Percentiles rank a stretch among this genome's conserved stretches.
phyloP scores from a whole-genome alignment of 35 echinoderm and acorn worm genomes.

The Anneissia japonica region DNA sequence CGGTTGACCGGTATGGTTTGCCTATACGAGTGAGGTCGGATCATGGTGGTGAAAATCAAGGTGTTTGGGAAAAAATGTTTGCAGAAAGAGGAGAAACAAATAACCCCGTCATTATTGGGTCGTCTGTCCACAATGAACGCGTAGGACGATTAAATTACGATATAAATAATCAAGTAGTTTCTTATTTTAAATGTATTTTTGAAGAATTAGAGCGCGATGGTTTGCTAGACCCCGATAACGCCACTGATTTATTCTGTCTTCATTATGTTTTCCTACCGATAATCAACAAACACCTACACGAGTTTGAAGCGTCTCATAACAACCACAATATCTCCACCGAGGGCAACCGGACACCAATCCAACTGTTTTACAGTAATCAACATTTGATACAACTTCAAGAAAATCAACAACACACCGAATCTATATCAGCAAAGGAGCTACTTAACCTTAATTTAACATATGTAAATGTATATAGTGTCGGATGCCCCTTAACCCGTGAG shows the following conservation, averaged over 20 bases:
- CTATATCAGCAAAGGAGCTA: too few relatives aligned
- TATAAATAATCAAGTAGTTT: too few relatives aligned
- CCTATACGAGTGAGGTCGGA: too few relatives aligned
- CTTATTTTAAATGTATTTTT: too few relatives aligned
- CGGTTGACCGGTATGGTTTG: too few relatives aligned
- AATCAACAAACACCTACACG: not conserved
- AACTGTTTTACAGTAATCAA: too few relatives aligned
- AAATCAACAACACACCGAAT: too few relatives aligned
- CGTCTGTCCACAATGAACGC: not conserved
- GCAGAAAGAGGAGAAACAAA: not conserved
- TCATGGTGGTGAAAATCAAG: too few relatives aligned
- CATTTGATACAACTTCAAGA: too few relatives aligned
- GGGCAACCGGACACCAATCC: slow-evolving; percentile 10
- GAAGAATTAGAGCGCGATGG: slow-evolving; percentile 14
- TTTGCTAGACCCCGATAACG: slow-evolving; percentile 5
- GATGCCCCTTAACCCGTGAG: too few relatives aligned
- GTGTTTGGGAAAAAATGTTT: not conserved
- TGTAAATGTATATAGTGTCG: too few relatives aligned
- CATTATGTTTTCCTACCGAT: slow-evolving; percentile 12
- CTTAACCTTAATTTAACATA: too few relatives aligned
- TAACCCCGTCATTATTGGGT: not conserved
- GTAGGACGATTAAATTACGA: not conserved
- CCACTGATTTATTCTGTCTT: slow-evolving; percentile 13
- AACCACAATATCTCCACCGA: slow-evolving; percentile 21
- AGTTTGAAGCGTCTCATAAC: slow-evolving; percentile 1